These are phyloP conservation scores for Macrocentrus cingulum DNA, from an alignment of 1,140 invertebrate genomes.

Conservation along the genomic window DNA sequence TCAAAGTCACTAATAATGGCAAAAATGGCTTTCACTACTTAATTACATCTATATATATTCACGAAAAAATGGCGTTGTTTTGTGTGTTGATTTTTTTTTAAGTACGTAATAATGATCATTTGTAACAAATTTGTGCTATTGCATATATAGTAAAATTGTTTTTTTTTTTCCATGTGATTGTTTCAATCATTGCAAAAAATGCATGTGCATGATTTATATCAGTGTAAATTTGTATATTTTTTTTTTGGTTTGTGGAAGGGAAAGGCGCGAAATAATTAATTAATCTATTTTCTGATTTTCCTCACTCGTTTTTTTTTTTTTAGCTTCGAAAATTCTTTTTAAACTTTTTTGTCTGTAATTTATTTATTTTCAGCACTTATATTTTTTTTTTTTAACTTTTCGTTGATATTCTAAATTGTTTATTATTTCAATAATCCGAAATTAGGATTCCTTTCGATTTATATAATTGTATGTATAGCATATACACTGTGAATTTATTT, in stretches of 20 bases:
- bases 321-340: too few relatives aligned
- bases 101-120: constrained; percentile 7
- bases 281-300: background rate
- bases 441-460: background rate
- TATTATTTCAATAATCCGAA: background rate
- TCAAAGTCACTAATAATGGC: background rate
- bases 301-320: background rate
- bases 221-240: background rate
- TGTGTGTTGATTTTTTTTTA: background rate
- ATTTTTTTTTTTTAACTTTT: constrained; percentile 6
- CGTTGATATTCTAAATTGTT: constrained; percentile 22
- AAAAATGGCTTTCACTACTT: background rate
- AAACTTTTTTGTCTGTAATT: too few relatives aligned
- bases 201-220: constrained; percentile 8
- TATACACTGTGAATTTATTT: constrained; percentile 16
- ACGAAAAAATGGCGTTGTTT: background rate
- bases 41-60: too few relatives aligned
- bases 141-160: background rate
- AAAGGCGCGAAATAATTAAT: too few relatives aligned
- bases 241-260: background rate
- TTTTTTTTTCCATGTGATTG: background rate
- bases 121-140: constrained; percentile 18
- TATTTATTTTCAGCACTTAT: too few relatives aligned
- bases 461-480: constrained; percentile 19
- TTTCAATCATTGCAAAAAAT: constrained; percentile 17